A percentile compares a stretch with the other conserved stretches of the same genome.
Conservation (phyloP, 2,888 invertebrate species). For the Andrena dorsata region DNA sequence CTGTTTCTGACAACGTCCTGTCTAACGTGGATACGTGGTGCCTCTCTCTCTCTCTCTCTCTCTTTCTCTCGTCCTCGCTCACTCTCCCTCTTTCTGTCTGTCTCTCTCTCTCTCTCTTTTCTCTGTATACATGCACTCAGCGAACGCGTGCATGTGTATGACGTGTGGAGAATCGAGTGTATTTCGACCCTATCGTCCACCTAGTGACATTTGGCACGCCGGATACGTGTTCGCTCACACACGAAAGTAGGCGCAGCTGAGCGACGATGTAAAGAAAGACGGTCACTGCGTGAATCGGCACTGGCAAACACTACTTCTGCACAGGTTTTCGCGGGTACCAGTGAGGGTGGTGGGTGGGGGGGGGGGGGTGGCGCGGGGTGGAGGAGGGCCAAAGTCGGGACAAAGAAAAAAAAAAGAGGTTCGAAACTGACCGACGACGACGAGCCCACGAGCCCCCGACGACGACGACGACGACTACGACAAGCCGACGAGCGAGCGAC, state of each 20-base stretch:
- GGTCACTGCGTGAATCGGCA: slow-evolving; percentile 66
- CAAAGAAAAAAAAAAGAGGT: slow-evolving; percentile 61
- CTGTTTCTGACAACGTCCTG: slow-evolving; percentile 36
- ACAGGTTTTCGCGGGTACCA: slow-evolving; percentile 63
- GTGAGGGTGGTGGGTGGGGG: too few species aligned
- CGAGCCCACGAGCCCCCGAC: slow-evolving; percentile 75
- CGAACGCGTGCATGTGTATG: slow-evolving; percentile 48
- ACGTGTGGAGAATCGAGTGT: slow-evolving; percentile 53
- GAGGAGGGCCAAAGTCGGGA: slow-evolving; percentile 47
- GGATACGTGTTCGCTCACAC: slow-evolving; percentile 64
- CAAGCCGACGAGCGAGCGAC: slow-evolving; percentile 86
- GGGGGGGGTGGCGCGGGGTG: not conserved
- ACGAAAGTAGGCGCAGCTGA: slow-evolving; percentile 66
- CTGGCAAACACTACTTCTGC: slow-evolving; percentile 65
- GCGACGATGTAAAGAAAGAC: slow-evolving; percentile 63
- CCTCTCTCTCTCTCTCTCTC: not conserved
- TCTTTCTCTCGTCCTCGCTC: not conserved
- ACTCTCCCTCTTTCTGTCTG: not conserved
- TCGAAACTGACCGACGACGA: slow-evolving; percentile 73
- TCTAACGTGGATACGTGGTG: slow-evolving; percentile 26
- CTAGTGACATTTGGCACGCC: slow-evolving; percentile 73
- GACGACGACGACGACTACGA: slow-evolving; percentile 61
- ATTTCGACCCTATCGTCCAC: slow-evolving; percentile 66
- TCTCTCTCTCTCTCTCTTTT: not conserved
- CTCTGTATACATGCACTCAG: slow-evolving; percentile 31